Percentiles rank a stretch among this genome's conserved stretches.
Evolutionary conservation across 2,113 vertebrate species (phyloP).

Genomic region (Larimichthys polyactis): DNA sequence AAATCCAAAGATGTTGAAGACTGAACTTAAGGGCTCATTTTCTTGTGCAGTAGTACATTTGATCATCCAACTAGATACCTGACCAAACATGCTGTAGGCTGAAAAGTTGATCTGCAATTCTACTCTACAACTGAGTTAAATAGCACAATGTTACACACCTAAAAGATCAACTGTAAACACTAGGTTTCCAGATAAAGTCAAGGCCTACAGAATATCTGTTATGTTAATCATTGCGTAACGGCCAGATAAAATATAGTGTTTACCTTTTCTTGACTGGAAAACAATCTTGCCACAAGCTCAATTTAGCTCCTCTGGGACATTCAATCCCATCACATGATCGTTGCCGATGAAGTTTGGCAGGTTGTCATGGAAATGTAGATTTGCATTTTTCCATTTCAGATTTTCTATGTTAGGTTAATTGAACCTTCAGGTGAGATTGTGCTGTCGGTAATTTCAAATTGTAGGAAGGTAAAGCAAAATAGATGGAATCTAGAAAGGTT

Average conservation of each 20-base stretch:
- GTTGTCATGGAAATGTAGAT: not conserved
- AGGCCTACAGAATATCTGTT: not conserved
- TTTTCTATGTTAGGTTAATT: not conserved
- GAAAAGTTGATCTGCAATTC: not conserved
- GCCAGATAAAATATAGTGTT: not conserved
- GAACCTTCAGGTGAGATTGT: not conserved
- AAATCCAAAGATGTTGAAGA: not conserved
- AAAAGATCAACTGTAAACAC: not conserved
- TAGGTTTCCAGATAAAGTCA: not conserved
- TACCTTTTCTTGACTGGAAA: slow-evolving; percentile 1
- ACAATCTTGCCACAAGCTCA: not conserved
- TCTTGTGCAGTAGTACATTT: not conserved
- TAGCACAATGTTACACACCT: not conserved
- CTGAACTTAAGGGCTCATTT: not conserved
- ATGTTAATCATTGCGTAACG: not conserved
- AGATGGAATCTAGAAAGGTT: not conserved
- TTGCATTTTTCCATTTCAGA: not conserved
- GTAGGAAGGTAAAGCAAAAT: not conserved
- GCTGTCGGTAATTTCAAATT: not conserved
- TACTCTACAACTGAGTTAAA: not conserved
- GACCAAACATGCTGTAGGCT: not conserved
- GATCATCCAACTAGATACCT: not conserved
- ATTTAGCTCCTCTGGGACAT: not conserved
- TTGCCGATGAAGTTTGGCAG: not conserved
- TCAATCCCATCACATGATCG: not conserved